Conservation (phyloP, 2,888 invertebrate genomes). For the Drosophila mettleri region DNA sequence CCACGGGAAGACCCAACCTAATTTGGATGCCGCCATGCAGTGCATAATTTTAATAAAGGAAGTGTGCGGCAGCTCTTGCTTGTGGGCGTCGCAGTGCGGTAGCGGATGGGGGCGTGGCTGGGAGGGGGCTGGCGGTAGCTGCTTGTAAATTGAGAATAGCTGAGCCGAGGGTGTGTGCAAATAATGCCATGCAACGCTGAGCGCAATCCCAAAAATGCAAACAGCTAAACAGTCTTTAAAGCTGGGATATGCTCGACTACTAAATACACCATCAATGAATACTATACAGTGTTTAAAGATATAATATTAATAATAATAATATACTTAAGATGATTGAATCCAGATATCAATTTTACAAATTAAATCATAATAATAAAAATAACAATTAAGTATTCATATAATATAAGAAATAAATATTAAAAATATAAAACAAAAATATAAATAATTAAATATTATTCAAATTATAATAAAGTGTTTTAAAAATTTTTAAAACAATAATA, state of each 20-base stretch:
- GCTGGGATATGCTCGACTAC: not conserved
- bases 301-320: no score
- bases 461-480: no score
- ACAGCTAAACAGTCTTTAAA: conserved; percentile 26
- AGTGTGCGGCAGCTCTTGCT: conserved; percentile 43
- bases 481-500: no score
- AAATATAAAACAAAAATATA: not conserved
- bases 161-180: conserved; percentile 43
- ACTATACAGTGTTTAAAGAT: not conserved
- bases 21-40: conserved; percentile 57
- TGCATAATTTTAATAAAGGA: conserved; percentile 71
- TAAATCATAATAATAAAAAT: not conserved
- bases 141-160: conserved; percentile 11
- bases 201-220: conserved; percentile 57
- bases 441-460: not conserved
- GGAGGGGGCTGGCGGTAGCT: conserved; percentile 3
- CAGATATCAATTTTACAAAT: no score
- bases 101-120: not conserved
- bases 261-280: conserved; percentile 10
- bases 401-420: not conserved
- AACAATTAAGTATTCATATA: no score
- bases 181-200: conserved; percentile 66
- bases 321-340: no score
- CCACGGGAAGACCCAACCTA: conserved; percentile 44
- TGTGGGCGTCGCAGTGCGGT: not conserved